These are phyloP conservation scores for Epizoanthus ramosus DNA, from an alignment of 92 coral and sea anemone genomes.

Conservation along the genomic window DNA sequence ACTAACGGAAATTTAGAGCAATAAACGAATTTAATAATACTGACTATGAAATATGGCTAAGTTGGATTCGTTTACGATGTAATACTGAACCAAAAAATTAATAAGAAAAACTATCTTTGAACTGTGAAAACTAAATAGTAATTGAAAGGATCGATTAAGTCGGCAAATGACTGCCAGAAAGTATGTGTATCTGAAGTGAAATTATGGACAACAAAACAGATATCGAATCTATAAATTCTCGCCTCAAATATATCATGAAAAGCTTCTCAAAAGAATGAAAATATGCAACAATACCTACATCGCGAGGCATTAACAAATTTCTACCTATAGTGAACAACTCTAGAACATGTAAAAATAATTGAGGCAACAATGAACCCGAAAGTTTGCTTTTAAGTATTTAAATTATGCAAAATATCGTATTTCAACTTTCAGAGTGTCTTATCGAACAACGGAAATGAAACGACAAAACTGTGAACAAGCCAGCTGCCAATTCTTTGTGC, in stretches of 20 bases:
- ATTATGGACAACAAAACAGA: no score
- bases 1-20: slow-evolving; percentile 7
- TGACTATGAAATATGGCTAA: background rate
- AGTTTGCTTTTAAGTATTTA: background rate
- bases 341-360: background rate
- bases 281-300: background rate
- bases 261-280: no score
- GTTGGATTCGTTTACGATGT: no score
- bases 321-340: background rate
- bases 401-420: background rate
- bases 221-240: no score
- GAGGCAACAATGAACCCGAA: background rate
- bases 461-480: slow-evolving; percentile 24
- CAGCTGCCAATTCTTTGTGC: slow-evolving; percentile 21
- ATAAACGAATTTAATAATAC: background rate
- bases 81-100: no score
- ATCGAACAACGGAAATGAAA: background rate
- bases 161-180: no score
- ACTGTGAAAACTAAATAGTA: no score
- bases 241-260: no score
- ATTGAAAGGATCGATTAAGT: no score
- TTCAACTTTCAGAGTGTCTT: background rate
- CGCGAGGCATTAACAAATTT: background rate
- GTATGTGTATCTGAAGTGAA: no score
- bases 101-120: no score